Evolutionary conservation across 2,888 invertebrate genomes (phyloP).

Genomic region (Mantis religiosa): DNA sequence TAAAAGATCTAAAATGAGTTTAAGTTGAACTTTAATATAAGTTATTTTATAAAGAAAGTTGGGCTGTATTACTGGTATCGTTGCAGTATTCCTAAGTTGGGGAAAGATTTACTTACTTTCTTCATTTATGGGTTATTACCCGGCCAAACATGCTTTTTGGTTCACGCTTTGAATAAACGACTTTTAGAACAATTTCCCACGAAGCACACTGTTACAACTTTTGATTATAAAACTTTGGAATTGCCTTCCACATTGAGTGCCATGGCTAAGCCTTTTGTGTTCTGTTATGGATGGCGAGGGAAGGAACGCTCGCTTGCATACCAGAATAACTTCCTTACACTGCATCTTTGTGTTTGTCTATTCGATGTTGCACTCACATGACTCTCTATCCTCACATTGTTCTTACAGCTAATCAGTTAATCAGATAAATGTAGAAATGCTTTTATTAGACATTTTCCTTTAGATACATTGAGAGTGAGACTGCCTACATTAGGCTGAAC

Average conservation of each 20-base stretch:
- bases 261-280: not conserved
- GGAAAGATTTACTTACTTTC: not conserved
- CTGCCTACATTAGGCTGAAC: too few species aligned
- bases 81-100: not conserved
- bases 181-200: slow-evolving; percentile 3
- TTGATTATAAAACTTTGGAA: slow-evolving; percentile 15
- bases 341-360: too few species aligned
- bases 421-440: too few species aligned
- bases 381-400: too few species aligned
- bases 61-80: not conserved
- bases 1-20: too few species aligned
- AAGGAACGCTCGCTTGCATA: not conserved
- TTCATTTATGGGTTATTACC: not conserved
- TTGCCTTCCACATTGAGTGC: not conserved
- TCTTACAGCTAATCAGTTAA: too few species aligned
- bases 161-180: not conserved
- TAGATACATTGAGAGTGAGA: too few species aligned
- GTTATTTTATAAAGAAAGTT: not conserved
- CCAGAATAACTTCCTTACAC: not conserved
- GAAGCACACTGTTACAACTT: not conserved
- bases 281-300: not conserved
- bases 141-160: not conserved
- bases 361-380: too few species aligned
- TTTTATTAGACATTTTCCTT: too few species aligned
- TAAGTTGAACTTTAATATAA: not conserved